Percentiles rank a stretch among this genome's conserved stretches.
Conservation (phyloP, 2,113 vertebrate species). For the Mellivora capensis region DNA sequence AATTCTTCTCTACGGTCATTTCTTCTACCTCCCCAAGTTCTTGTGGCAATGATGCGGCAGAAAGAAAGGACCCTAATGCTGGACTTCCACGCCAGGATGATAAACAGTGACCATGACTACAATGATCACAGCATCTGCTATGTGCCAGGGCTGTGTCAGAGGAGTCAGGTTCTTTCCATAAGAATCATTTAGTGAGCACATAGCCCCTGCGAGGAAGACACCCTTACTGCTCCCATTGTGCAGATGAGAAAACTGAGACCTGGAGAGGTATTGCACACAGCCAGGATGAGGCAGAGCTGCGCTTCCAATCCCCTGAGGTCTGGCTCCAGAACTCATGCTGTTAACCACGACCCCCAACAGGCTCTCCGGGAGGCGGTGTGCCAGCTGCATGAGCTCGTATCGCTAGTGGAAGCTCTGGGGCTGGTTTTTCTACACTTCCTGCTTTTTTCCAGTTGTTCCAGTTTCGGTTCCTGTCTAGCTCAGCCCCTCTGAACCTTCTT, state of each 20-base stretch:
- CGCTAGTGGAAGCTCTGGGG: background rate
- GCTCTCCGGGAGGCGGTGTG: background rate
- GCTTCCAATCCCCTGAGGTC: background rate
- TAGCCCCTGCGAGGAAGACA: accelerated
- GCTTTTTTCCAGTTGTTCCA: background rate
- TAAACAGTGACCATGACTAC: accelerated
- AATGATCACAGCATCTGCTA: accelerated
- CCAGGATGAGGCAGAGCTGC: background rate
- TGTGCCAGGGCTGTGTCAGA: background rate
- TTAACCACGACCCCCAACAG: no score
- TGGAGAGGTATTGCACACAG: background rate
- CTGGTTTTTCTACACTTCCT: background rate
- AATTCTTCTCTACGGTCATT: background rate
- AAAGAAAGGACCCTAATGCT: background rate
- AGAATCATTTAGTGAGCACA: background rate
- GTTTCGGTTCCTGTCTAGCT: background rate
- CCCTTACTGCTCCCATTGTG: background rate
- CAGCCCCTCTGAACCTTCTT: background rate
- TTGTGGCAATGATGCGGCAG: accelerated
- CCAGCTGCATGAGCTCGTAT: background rate
- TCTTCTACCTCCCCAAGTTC: background rate
- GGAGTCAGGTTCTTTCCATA: accelerated
- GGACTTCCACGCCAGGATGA: background rate
- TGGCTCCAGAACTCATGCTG: background rate
- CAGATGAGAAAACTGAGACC: background rate